Percentiles rank a stretch among this genome's conserved stretches.
phyloP scores from a whole-genome alignment of 2,888 invertebrate genomes.

The Hyposoter dolosus region DNA sequence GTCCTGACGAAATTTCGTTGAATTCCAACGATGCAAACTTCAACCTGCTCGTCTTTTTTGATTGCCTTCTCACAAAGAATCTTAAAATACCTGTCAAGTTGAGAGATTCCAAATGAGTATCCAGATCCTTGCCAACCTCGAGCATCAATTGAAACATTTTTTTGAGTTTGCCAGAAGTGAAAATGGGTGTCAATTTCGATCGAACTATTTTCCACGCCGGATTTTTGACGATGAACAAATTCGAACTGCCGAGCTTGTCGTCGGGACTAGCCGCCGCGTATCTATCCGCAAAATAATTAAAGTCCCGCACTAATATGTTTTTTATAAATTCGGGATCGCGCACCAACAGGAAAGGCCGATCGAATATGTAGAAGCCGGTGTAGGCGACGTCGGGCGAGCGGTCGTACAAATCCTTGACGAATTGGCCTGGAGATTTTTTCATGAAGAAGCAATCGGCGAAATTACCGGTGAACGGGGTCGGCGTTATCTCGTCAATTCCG shows the following conservation, averaged over 20 bases:
- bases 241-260: conserved; percentile 83
- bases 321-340: conserved; percentile 85
- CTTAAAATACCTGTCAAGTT: conserved; percentile 72
- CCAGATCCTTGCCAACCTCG: conserved; percentile 74
- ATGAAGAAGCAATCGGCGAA: conserved; percentile 79
- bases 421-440: conserved; percentile 78
- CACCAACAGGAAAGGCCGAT: conserved; percentile 84
- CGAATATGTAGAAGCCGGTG: conserved; percentile 83
- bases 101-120: conserved; percentile 68
- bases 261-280: conserved; percentile 77
- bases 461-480: conserved; percentile 84
- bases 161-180: conserved; percentile 81
- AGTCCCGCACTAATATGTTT: conserved; percentile 85
- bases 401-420: conserved; percentile 82
- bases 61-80: neutral
- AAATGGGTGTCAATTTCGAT: conserved; percentile 84
- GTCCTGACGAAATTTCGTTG: no score
- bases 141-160: conserved; percentile 78
- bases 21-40: no score
- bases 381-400: conserved; percentile 77
- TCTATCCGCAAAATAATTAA: conserved; percentile 84
- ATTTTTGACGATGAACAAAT: conserved; percentile 84
- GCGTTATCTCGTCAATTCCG: conserved; percentile 82
- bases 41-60: neutral
- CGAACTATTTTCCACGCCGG: conserved; percentile 84